Base-by-base conservation (phyloP, 2,888 invertebrate species). In the Cyrtodaria siliqua region DNA sequence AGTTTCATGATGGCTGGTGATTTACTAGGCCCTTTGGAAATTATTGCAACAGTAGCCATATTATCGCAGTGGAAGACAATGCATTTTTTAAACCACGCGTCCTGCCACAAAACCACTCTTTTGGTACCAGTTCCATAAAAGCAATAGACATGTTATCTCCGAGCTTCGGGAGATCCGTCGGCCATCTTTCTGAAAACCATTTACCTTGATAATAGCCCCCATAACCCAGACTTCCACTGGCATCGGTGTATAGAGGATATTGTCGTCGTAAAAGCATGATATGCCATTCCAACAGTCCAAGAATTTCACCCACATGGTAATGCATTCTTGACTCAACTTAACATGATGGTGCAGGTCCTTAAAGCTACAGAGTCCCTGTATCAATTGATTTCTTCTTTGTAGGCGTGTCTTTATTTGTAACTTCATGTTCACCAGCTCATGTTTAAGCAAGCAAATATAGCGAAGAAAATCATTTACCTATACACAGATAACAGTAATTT, bases 181-280 rank as follows among this genome's bases (percentile, higher is more conserved):
- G 75, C 57, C 75, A 79, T 8, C 20, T 8, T 14, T 59, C 64
- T 8, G 71, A 50, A 50, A 79, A 75, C 75, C 79, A 75, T 14
- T 60, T 52, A 2, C 56, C 59, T 18, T 49, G 3, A 38, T 50
- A 75, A 16, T 49, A 68, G 24, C 63, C 64, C 6, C 63, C 68
- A 56, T 49, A 76, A 0, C 61, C 57, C 4, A 9, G 20, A 8
- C 18, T 12, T 0, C 12, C 24, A 16, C 57, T 67, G 1, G 67
- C 57, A 40, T 76, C 71, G 1, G 76, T 76, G 27, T 62, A 71
- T 12, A 76, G 24, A 67, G 57, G 2, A 70, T 29, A 14, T 63
- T n/a, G 14, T 63, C 67, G 29, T 77, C 67, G 8, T 66, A 44
- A 29, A 80, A 80, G 26, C 73, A 63, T 2, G 73, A 80, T 38